Evolutionary conservation across 2,888 invertebrate species (phyloP).

Genomic region (Corythucha ciliata): DNA sequence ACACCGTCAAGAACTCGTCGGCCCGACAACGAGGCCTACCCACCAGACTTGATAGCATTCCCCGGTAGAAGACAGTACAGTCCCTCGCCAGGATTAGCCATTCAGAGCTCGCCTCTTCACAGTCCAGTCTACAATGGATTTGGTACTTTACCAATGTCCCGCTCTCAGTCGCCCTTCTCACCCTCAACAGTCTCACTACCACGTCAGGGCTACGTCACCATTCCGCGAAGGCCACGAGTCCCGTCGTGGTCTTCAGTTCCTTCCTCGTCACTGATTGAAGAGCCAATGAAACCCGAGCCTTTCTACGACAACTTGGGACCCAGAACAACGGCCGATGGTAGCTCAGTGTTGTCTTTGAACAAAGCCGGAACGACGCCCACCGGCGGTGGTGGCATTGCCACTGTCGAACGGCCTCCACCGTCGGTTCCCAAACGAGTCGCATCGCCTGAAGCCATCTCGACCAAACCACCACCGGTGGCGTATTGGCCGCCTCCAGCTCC

Average conservation of each 20-base stretch:
- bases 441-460: no score
- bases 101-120: conserved; percentile 57
- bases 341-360: conserved; percentile 66
- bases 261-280: conserved; percentile 41
- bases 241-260: conserved; percentile 68
- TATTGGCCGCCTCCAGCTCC: conserved; percentile 17
- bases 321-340: conserved; percentile 78
- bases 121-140: conserved; percentile 46
- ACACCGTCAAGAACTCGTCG: conserved; percentile 37
- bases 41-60: conserved; percentile 73
- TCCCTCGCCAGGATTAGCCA: conserved; percentile 68
- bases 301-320: conserved; percentile 78
- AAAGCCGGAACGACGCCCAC: conserved; percentile 55
- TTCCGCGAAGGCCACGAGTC: conserved; percentile 71
- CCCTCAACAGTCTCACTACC: conserved; percentile 59
- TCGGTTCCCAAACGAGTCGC: no score
- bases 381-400: no score
- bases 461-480: neutral
- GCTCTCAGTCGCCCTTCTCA: conserved; percentile 66
- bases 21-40: conserved; percentile 43
- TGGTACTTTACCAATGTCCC: conserved; percentile 71
- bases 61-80: conserved; percentile 58
- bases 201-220: conserved; percentile 75
- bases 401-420: no score
- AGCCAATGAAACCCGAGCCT: conserved; percentile 50